These are phyloP conservation scores for Tethea ocularis DNA, from an alignment of 2,888 invertebrate genomes.

Conservation along the genomic window DNA sequence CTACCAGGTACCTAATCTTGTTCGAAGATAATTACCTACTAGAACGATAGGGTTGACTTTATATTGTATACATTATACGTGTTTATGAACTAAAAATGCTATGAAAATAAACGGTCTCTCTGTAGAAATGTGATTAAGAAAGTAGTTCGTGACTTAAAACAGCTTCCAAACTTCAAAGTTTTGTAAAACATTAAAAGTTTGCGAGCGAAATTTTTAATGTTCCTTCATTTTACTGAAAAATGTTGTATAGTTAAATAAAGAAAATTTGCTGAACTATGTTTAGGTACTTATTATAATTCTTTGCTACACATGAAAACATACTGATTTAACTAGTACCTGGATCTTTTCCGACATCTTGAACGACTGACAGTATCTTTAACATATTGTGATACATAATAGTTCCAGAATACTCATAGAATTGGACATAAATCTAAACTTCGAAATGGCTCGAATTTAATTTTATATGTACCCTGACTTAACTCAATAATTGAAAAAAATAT, in stretches of 20 bases:
- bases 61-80: not conserved
- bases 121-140: slow-evolving; percentile 2
- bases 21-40: not conserved
- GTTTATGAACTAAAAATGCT: not conserved
- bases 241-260: not conserved
- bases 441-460: not conserved
- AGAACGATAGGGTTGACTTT: not conserved
- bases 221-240: slow-evolving; percentile 1
- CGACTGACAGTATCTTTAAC: not conserved
- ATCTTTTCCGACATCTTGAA: not conserved
- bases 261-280: not conserved
- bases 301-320: not conserved
- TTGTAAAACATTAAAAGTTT: not conserved
- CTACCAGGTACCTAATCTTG: not conserved
- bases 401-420: not conserved
- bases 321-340: not conserved
- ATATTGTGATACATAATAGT: not conserved
- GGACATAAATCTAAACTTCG: too few species aligned
- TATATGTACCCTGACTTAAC: not conserved
- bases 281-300: not conserved
- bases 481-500: not conserved
- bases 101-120: not conserved
- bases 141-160: slow-evolving; percentile 2
- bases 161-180: not conserved
- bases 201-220: not conserved